Base-by-base conservation (phyloP, 1,140 invertebrate genomes). In the Ostrea denselamellosa region DNA sequence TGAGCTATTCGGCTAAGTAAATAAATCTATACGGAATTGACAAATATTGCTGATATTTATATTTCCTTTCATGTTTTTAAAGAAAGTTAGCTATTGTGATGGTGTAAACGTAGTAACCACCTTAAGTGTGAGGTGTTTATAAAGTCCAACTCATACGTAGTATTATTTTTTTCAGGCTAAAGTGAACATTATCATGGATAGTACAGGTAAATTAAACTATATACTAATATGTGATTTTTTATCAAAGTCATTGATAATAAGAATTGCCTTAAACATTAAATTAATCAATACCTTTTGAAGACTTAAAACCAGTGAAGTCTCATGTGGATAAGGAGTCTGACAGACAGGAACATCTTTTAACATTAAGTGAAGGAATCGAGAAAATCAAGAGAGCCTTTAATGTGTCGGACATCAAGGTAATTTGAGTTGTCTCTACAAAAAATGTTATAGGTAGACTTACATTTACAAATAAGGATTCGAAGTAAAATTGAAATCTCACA, bases 371-470 rank as follows among this genome's bases (percentile, higher is more conserved):
- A 28, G 91, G 89, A n/a, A 91, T 92, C 83, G 91, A 92, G 68
- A 90, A 86, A 62, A 91, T 92, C 52, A 92, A 91, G 82, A 83
- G 83, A 7, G 89, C 90, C 9, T 90, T 91, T 44, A 87, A 91
- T 68, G 91, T 92, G 14, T 91, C 91, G 0, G 90, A 91, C 85
- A 91, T 92, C 8, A 84, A 91, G 44, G 91, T 92, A 84, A 84
- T 81, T 19, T n/a, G 25, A 22, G 14, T 17, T 34, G 2, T 25
- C 14, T 81, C 34, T 22, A 8, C 12, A 14, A 25, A 8, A 81
- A 81, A n/a, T 8, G 4, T 8, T 5, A 4, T 14, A n/a, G 14
- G 8, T 22, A 34, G n/a, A 81, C 10, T 81, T 81, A 10, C 25
- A 25, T 34, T 81, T 81, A 0, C 25, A 8, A 25, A 0, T 12